Evolutionary conservation across 2,113 vertebrate genomes (phyloP).

Genomic region (Dipodomys ordii): DNA sequence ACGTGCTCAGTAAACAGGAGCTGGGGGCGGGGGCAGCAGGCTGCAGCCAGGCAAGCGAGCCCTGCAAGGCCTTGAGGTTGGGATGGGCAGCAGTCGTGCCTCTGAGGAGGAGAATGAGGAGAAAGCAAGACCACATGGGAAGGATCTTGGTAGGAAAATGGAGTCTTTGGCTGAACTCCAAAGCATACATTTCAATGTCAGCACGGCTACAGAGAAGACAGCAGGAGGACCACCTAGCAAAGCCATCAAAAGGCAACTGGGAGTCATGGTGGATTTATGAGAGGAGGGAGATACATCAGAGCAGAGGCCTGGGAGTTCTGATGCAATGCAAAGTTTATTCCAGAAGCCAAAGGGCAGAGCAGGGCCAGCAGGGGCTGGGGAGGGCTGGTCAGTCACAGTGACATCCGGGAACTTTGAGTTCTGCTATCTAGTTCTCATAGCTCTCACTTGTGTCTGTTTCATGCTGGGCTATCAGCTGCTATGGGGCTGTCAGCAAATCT

Average conservation of each 20-base stretch:
- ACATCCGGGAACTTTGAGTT: not conserved
- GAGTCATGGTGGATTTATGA: not conserved
- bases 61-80: not conserved
- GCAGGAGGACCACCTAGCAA: not conserved
- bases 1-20: not conserved
- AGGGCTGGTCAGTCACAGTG: not conserved
- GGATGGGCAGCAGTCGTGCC: not conserved
- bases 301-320: not conserved
- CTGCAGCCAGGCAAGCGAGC: not conserved
- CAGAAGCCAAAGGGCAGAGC: not conserved
- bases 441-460: not conserved
- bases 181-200: slow-evolving; percentile 38
- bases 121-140: not conserved
- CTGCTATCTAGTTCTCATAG: not conserved
- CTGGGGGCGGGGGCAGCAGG: not conserved
- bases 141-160: slow-evolving; percentile 37
- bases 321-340: not conserved
- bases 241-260: not conserved
- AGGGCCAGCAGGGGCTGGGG: not conserved
- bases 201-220: not conserved
- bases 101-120: not conserved
- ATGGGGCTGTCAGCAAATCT: not conserved
- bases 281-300: not conserved
- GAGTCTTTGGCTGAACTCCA: slow-evolving; percentile 29
- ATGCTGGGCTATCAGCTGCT: not conserved